phyloP scores from a whole-genome alignment of 2,888 invertebrate species.

The Cenopis cana region DNA sequence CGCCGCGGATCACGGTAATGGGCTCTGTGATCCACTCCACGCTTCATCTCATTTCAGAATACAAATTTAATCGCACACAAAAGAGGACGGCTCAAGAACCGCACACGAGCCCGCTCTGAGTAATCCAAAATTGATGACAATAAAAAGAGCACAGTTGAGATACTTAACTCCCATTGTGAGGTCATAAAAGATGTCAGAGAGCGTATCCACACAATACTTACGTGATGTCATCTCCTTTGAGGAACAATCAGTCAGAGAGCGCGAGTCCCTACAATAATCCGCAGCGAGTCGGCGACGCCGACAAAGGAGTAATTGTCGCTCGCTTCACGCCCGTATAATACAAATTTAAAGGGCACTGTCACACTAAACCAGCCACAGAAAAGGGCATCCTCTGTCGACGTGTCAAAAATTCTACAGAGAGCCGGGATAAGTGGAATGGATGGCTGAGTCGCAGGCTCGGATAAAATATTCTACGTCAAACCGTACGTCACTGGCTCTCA shows the following conservation, averaged over 20 bases:
- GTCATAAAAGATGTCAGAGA: slow-evolving; percentile 46
- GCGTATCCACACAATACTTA: slow-evolving; percentile 45
- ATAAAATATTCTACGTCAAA: slow-evolving; percentile 84
- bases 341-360: slow-evolving; percentile 77
- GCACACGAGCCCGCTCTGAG: slow-evolving; percentile 28
- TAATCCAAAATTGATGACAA: slow-evolving; percentile 43
- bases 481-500: slow-evolving; percentile 82
- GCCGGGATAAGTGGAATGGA: slow-evolving; percentile 83
- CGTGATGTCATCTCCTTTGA: slow-evolving; percentile 50
- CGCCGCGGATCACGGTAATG: slow-evolving; percentile 43
- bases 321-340: slow-evolving; percentile 64
- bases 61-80: slow-evolving; percentile 42
- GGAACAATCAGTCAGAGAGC: slow-evolving; percentile 52
- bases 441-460: slow-evolving; percentile 73
- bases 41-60: slow-evolving; percentile 40
- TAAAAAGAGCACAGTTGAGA: slow-evolving; percentile 36
- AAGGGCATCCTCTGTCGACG: slow-evolving; percentile 74
- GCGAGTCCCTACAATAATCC: slow-evolving; percentile 49
- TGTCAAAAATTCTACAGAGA: slow-evolving; percentile 84
- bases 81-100: slow-evolving; percentile 24
- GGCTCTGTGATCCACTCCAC: slow-evolving; percentile 42
- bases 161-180: slow-evolving; percentile 43
- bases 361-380: slow-evolving; percentile 77
- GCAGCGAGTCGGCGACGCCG: slow-evolving; percentile 46
- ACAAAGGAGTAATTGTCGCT: slow-evolving; percentile 58